Evolutionary conservation across 2,888 invertebrate species (phyloP).

Genomic region (Euclidia mi): DNA sequence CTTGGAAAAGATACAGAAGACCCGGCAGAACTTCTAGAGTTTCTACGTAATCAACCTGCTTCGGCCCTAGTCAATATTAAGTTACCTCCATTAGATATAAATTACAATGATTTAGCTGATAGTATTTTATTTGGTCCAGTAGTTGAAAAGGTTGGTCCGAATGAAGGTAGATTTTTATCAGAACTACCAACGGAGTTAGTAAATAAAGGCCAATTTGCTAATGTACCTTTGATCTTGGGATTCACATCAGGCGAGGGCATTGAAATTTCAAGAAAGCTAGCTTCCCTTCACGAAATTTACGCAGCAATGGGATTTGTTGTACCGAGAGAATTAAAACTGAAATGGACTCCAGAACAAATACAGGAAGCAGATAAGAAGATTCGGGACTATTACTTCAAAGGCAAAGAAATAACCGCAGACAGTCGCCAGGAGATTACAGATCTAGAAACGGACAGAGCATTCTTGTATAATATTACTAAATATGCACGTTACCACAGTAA

Average conservation of each 20-base stretch:
- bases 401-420: conserved; percentile 64
- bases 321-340: conserved; percentile 81
- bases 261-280: conserved; percentile 76
- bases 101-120: conserved; percentile 73
- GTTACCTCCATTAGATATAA: conserved; percentile 69
- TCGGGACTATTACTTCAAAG: conserved; percentile 75
- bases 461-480: conserved; percentile 76
- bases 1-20: conserved; percentile 81
- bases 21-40: conserved; percentile 73
- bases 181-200: conserved; percentile 71
- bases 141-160: conserved; percentile 73
- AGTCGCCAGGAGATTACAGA: conserved; percentile 69
- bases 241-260: conserved; percentile 85
- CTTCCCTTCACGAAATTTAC: conserved; percentile 60
- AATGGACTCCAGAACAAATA: conserved; percentile 65
- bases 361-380: conserved; percentile 69
- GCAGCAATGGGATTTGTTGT: conserved; percentile 71
- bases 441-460: conserved; percentile 76
- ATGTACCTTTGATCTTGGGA: conserved; percentile 81
- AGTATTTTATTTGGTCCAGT: conserved; percentile 81
- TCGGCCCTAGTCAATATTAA: conserved; percentile 74
- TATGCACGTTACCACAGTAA: conserved; percentile 73
- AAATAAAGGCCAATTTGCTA: conserved; percentile 67
- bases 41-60: conserved; percentile 71
- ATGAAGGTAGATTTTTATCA: conserved; percentile 73